phyloP scores from a whole-genome alignment of 1,140 invertebrate genomes.

The Monomorium pharaonis region DNA sequence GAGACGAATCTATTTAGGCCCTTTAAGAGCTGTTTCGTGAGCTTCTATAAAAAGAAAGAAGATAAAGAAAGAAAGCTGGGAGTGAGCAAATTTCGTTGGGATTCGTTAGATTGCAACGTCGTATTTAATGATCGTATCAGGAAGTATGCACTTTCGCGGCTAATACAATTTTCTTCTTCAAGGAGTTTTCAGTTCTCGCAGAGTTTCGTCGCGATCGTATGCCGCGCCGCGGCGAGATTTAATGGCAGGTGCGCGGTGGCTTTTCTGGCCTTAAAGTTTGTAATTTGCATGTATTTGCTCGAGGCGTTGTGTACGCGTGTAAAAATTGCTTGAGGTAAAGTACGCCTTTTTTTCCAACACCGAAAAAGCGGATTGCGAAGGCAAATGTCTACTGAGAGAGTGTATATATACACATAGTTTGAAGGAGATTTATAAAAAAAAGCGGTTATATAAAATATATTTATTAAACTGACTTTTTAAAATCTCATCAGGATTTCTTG shows the following conservation, averaged over 20 bases:
- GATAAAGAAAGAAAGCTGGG: not conserved
- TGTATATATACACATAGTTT: too few relatives aligned
- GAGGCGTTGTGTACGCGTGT: conserved; percentile 43
- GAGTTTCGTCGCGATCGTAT: conserved; percentile 35
- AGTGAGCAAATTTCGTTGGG: not conserved
- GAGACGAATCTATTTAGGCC: not conserved
- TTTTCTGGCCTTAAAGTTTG: conserved; percentile 52
- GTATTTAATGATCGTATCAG: conserved; percentile 42
- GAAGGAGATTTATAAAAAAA: not conserved
- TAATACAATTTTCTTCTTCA: conserved; percentile 42
- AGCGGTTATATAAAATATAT: not conserved
- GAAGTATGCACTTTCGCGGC: conserved; percentile 18
- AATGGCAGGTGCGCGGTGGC: conserved; percentile 47
- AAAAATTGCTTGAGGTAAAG: conserved; percentile 30
- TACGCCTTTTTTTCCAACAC: conserved; percentile 12
- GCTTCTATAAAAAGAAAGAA: not conserved
- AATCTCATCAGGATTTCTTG: not conserved
- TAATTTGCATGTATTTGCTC: conserved; percentile 58
- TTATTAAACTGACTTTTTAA: conserved; percentile 22
- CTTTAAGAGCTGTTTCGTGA: not conserved
- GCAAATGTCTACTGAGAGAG: conserved; percentile 4
- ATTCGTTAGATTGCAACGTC: conserved; percentile 10
- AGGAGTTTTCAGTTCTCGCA: conserved; percentile 16
- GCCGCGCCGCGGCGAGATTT: conserved; percentile 34
- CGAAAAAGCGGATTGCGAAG: conserved; percentile 3